Evolutionary conservation across 2,113 vertebrate genomes (phyloP).

Genomic region (Cheirogaleus medius): DNA sequence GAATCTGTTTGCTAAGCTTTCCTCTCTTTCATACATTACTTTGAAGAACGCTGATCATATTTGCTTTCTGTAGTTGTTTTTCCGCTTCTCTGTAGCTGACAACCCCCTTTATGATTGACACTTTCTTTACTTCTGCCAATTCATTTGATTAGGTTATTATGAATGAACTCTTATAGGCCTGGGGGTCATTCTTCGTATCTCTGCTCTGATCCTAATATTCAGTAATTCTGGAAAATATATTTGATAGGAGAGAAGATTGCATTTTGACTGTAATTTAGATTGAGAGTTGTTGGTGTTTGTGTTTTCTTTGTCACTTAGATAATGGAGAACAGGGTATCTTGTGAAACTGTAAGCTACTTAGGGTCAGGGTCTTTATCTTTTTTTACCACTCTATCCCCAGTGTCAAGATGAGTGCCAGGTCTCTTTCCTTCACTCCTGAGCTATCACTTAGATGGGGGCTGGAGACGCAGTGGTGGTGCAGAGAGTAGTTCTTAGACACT

Average conservation of each 20-base stretch:
- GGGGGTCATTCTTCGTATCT: background rate
- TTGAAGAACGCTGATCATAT: background rate
- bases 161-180: background rate
- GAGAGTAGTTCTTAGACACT: background rate
- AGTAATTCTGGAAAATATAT: conserved; percentile 9
- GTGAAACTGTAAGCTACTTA: background rate
- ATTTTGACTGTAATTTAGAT: conserved; percentile 13
- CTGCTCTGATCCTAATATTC: background rate
- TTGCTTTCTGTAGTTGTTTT: background rate
- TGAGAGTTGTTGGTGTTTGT: background rate
- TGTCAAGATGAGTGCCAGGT: background rate
- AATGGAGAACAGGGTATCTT: background rate
- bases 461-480: background rate
- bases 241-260: background rate
- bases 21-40: background rate
- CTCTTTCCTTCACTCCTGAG: background rate
- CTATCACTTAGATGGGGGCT: background rate
- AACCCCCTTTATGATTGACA: background rate
- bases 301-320: background rate
- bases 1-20: background rate
- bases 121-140: background rate
- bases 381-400: background rate
- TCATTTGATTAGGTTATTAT: conserved; percentile 23
- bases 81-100: background rate
- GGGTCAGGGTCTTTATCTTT: background rate